A percentile compares a stretch with the other conserved stretches of the same genome.
phyloP scores from a whole-genome alignment of 2,113 vertebrate genomes.

The Cebidichthys violaceus region DNA sequence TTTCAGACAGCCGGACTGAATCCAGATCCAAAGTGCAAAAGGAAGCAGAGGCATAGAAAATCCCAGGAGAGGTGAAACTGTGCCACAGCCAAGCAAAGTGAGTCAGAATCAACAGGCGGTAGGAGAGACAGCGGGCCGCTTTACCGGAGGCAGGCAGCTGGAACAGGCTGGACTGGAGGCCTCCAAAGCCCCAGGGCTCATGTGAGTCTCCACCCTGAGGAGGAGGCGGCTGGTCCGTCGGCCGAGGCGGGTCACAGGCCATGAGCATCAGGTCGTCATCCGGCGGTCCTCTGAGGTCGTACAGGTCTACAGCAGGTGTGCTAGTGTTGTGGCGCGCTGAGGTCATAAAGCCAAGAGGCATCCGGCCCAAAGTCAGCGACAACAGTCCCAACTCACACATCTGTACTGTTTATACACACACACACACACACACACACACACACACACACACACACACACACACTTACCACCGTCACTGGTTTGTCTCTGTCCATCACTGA shows the following conservation, averaged over 20 bases:
- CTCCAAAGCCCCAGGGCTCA: constrained; percentile 50
- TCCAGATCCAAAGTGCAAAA: neutral
- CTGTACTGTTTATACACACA: neutral
- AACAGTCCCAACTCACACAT: neutral
- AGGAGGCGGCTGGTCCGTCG: constrained; percentile 8
- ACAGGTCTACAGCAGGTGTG: constrained; percentile 48
- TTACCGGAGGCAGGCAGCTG: constrained; percentile 70
- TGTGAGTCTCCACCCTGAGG: constrained; percentile 14
- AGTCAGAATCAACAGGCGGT: constrained; percentile 4
- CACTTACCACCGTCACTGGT: constrained; percentile 52
- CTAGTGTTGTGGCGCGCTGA: constrained; percentile 22
- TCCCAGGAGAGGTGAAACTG: neutral
- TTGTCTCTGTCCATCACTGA: constrained; percentile 66
- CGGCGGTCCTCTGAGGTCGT: constrained; percentile 50
- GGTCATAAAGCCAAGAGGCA: constrained; percentile 16
- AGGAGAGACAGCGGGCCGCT: constrained; percentile 17
- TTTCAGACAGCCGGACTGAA: neutral
- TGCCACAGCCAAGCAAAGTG: constrained; percentile 12
- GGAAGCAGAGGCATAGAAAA: neutral
- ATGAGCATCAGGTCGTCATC: constrained; percentile 73
- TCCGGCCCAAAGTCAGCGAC: constrained; percentile 17
- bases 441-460: too few relatives aligned
- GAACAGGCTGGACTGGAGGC: constrained; percentile 40
- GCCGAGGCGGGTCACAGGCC: constrained; percentile 44
- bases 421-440: neutral